Percentiles rank a stretch among this genome's conserved stretches.
Evolutionary conservation across 2,797 vertebrate genomes (phyloP).

Genomic region (Pyrrhura leucotis): DNA sequence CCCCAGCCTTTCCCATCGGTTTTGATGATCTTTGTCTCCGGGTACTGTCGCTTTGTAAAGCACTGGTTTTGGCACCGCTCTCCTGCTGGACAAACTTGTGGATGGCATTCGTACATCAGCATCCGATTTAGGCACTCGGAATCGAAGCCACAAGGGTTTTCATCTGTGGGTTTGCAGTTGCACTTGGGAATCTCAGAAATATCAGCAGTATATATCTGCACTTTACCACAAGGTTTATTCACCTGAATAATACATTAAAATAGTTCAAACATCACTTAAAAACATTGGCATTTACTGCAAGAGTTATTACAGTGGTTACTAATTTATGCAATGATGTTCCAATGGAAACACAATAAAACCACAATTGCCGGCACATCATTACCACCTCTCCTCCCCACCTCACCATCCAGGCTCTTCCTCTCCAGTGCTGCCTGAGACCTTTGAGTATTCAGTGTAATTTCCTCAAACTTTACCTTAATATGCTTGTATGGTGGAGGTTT

Average conservation of each 20-base stretch:
- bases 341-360: background rate
- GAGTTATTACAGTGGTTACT: background rate
- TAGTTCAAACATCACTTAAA: background rate
- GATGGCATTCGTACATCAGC: constrained; percentile 98
- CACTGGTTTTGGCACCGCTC: constrained; percentile 94
- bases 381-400: background rate
- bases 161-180: constrained; percentile 93
- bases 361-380: background rate
- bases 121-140: constrained; percentile 97
- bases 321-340: background rate
- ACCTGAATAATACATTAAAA: constrained; percentile 78
- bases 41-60: constrained; percentile 96
- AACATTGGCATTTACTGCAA: background rate
- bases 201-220: constrained; percentile 95
- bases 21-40: constrained; percentile 94
- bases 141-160: constrained; percentile 92
- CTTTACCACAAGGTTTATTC: constrained; percentile 92
- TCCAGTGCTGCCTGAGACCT: background rate
- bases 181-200: constrained; percentile 97
- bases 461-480: constrained; percentile 85
- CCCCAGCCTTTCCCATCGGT: constrained; percentile 97
- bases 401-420: background rate
- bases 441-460: background rate
- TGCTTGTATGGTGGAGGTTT: constrained; percentile 96
- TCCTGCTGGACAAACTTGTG: constrained; percentile 92